phyloP scores from a whole-genome alignment of 2,113 vertebrate genomes.

The Lepus timidus region DNA sequence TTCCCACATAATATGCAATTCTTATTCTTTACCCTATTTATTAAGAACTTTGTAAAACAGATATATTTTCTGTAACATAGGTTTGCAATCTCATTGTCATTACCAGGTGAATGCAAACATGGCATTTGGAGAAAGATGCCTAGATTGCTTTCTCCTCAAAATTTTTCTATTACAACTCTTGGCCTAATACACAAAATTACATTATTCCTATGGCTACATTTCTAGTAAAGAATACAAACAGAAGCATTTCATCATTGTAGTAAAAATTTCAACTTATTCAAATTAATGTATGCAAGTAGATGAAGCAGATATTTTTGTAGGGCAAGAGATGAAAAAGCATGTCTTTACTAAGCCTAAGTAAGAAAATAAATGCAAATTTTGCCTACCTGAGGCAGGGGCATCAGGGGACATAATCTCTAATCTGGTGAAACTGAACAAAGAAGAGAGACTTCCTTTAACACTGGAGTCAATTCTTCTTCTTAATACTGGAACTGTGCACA shows the following conservation, averaged over 20 bases:
- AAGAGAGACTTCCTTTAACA: neutral
- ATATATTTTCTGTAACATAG: neutral
- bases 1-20: neutral
- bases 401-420: neutral
- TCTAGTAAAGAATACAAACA: slow-evolving; percentile 9
- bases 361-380: slow-evolving; percentile 10
- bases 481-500: neutral
- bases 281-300: neutral
- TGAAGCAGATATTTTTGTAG: neutral
- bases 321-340: neutral
- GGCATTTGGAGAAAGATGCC: neutral
- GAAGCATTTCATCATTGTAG: neutral
- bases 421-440: neutral
- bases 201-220: neutral
- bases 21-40: neutral
- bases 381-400: neutral
- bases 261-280: neutral
- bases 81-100: neutral
- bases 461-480: neutral
- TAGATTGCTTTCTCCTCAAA: neutral
- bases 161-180: neutral
- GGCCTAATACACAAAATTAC: neutral
- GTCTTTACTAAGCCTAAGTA: neutral
- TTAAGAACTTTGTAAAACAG: slow-evolving; percentile 3
- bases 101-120: neutral